Conservation (phyloP, 2,113 vertebrate genomes). For the Eretmochelys imbricata region DNA sequence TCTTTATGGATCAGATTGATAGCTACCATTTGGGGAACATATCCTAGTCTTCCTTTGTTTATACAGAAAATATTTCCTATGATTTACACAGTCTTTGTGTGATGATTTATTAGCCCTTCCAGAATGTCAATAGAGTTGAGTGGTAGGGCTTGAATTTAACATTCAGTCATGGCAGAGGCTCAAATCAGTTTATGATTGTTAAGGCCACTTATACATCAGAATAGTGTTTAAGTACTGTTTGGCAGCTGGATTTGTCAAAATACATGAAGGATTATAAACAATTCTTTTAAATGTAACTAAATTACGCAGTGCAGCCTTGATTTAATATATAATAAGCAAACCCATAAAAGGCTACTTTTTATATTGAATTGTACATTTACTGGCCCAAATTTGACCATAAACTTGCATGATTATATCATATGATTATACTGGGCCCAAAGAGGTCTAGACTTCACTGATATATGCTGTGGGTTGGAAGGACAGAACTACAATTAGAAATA, state of each 20-base stretch:
- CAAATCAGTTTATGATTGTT: background rate
- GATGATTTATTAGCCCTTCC: background rate
- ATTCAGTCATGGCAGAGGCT: conserved; percentile 16
- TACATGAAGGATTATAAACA: background rate
- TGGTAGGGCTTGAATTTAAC: conserved; percentile 5
- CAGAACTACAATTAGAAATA: background rate
- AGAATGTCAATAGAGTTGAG: background rate
- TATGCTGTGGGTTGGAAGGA: background rate
- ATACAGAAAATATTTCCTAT: conserved; percentile 12
- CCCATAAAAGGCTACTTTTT: background rate
- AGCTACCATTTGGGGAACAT: conserved; percentile 7
- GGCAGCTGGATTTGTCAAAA: background rate
- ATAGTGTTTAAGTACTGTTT: background rate
- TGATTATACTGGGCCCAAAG: background rate
- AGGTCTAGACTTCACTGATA: background rate
- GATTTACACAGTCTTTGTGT: background rate
- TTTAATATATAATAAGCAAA: conserved; percentile 17
- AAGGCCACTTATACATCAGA: background rate
- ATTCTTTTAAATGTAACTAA: background rate
- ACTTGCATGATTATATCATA: background rate
- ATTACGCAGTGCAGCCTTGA: background rate
- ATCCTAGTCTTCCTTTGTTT: background rate
- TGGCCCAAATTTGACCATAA: background rate
- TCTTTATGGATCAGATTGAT: background rate
- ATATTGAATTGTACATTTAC: background rate